Evolutionary conservation across 2,113 vertebrate genomes (phyloP).

Genomic region (Leptocoma aspasia): DNA sequence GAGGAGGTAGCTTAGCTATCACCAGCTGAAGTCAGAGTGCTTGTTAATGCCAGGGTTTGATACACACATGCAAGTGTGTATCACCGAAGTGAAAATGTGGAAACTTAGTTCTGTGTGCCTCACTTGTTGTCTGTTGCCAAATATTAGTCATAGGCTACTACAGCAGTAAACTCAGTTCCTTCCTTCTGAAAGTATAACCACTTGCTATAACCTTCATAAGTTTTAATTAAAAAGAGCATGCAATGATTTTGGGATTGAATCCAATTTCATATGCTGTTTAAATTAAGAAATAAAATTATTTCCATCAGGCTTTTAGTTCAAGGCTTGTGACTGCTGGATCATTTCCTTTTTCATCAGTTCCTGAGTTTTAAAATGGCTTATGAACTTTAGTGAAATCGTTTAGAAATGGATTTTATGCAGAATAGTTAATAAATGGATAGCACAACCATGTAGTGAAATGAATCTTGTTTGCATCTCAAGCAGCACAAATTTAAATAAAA

Average conservation of each 20-base stretch:
- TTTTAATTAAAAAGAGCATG: conserved; percentile 57
- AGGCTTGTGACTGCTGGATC: conserved; percentile 54
- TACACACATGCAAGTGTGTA: background rate
- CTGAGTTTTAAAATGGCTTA: conserved; percentile 52
- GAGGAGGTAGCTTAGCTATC: background rate
- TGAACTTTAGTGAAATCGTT: conserved; percentile 57
- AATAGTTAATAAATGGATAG: conserved; percentile 57
- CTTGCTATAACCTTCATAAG: conserved; percentile 19
- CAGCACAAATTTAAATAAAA: conserved; percentile 62
- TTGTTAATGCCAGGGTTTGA: background rate
- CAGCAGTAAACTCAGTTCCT: background rate
- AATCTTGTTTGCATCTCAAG: conserved; percentile 59
- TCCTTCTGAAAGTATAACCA: background rate
- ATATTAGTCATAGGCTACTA: background rate
- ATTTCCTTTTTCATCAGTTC: conserved; percentile 58
- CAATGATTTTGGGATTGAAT: conserved; percentile 51
- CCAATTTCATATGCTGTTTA: conserved; percentile 52
- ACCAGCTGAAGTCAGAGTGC: background rate
- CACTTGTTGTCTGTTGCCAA: background rate
- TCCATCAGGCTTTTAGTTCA: conserved; percentile 43
- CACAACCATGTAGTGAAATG: conserved; percentile 20
- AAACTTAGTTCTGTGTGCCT: background rate
- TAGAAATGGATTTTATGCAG: conserved; percentile 51
- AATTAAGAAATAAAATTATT: conserved; percentile 61
- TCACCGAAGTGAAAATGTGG: background rate